Evolutionary conservation across 2,113 vertebrate genomes (phyloP).

Genomic region (Acanthisitta chloris): DNA sequence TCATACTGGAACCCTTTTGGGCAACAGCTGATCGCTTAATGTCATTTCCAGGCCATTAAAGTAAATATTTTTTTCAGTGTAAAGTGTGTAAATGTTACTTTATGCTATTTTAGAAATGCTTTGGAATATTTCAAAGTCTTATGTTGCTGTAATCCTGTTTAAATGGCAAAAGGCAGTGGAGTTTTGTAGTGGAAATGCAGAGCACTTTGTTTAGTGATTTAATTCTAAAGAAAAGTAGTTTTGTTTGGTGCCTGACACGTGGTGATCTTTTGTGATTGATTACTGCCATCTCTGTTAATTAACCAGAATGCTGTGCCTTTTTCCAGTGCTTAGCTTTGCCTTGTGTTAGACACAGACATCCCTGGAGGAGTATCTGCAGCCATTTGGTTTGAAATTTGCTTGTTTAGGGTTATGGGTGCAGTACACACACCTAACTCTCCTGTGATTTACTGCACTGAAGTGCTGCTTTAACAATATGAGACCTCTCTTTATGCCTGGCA

Average conservation of each 20-base stretch:
- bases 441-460: not conserved
- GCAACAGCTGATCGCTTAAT: not conserved
- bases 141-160: not conserved
- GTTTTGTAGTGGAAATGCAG: not conserved
- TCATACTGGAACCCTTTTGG: not conserved
- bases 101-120: not conserved
- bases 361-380: not conserved
- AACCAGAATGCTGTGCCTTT: not conserved
- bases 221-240: not conserved
- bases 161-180: not conserved
- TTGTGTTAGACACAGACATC: not conserved
- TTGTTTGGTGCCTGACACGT: not conserved
- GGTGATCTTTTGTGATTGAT: not conserved
- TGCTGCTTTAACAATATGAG: not conserved
- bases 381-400: not conserved
- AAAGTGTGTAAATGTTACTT: not conserved
- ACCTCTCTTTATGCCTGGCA: not conserved
- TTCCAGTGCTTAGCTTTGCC: not conserved
- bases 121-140: not conserved
- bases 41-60: not conserved
- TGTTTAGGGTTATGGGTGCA: not conserved
- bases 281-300: not conserved
- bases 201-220: not conserved
- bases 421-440: not conserved
- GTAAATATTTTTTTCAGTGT: not conserved